Percentiles rank a stretch among this genome's conserved stretches.
Conservation (phyloP, 1,140 invertebrate species). For the Anastrepha ludens region DNA sequence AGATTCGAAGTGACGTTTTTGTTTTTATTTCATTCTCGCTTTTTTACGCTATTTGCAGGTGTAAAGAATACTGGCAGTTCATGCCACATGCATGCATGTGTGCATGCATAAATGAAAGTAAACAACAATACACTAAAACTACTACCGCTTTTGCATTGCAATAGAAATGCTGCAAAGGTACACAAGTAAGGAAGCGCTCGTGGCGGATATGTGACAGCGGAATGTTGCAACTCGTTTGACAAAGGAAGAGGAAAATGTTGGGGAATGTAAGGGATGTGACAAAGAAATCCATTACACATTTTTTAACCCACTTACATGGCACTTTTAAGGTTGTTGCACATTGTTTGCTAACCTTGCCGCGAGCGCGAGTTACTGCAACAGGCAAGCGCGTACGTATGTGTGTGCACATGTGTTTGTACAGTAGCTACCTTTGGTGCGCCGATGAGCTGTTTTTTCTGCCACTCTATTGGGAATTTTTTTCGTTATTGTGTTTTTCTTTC, state of each 20-base stretch:
- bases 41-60: background rate
- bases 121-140: background rate
- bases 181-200: background rate
- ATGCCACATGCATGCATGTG: background rate
- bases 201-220: constrained; percentile 5
- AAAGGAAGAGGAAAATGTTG: background rate
- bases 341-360: constrained; percentile 16
- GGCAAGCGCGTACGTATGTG: background rate
- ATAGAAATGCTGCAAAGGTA: background rate
- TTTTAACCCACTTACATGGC: background rate
- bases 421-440: too few relatives aligned
- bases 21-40: background rate
- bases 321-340: constrained; percentile 5
- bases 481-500: too few relatives aligned
- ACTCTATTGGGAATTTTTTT: too few relatives aligned
- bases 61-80: background rate
- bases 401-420: too few relatives aligned
- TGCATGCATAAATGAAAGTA: background rate
- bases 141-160: background rate
- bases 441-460: too few relatives aligned
- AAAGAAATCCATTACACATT: background rate
- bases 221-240: constrained; percentile 9
- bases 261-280: background rate
- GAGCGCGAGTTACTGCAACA: background rate
- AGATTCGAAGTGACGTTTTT: background rate